phyloP scores from a whole-genome alignment of 2,797 vertebrate species.

The Jordanella pulchra region DNA sequence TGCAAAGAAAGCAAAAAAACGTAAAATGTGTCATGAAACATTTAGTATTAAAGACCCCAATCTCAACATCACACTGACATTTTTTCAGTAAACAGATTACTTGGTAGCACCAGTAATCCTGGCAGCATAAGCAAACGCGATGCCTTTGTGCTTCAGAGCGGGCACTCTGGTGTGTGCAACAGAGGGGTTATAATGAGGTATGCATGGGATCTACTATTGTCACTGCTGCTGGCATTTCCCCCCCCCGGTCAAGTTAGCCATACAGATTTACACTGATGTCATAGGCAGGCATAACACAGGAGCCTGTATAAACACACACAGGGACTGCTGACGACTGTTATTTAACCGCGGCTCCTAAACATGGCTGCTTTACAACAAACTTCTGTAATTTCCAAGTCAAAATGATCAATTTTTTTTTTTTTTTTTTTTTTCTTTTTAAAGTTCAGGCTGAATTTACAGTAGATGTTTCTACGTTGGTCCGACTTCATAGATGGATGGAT shows the following conservation, averaged over 20 bases:
- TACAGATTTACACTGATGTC: conserved; percentile 58
- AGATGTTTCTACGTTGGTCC: neutral
- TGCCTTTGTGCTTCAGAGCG: conserved; percentile 48
- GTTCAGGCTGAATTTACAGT: neutral
- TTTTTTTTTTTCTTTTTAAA: neutral
- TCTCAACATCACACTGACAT: conserved; percentile 1
- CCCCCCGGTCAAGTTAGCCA: conserved; percentile 55
- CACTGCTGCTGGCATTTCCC: conserved; percentile 60
- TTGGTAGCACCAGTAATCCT: conserved; percentile 36
- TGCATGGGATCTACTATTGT: conserved; percentile 66
- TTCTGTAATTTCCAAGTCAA: neutral
- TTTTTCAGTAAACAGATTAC: conserved; percentile 27
- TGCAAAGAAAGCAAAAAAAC: no score
- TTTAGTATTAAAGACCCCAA: neutral
- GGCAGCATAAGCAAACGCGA: conserved; percentile 24
- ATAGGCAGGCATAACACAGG: conserved; percentile 59
- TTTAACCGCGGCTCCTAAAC: neutral
- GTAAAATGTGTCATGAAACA: conserved; percentile 27
- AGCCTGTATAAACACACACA: conserved; percentile 61
- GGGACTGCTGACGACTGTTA: conserved; percentile 33
- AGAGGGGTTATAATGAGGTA: conserved; percentile 79
- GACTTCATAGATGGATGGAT: neutral
- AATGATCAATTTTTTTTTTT: neutral
- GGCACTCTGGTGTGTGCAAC: conserved; percentile 65
- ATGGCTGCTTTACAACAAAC: neutral